These are phyloP conservation scores for Ophiodon elongatus DNA, from an alignment of 2,113 vertebrate species.

Conservation along the genomic window DNA sequence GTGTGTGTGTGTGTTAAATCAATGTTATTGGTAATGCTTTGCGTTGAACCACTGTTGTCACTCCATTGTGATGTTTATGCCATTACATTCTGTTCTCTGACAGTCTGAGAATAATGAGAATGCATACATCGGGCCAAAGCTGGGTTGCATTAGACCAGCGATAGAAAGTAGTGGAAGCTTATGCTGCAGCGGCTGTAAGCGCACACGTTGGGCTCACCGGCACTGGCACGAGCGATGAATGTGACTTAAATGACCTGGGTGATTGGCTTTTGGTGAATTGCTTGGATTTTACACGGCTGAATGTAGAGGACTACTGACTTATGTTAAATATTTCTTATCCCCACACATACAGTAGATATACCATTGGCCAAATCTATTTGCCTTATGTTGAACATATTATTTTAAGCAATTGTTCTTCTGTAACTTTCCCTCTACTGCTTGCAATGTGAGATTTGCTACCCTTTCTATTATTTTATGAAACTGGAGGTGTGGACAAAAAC, in stretches of 20 bases:
- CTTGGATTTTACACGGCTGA: slow-evolving; percentile 35
- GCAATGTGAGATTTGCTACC: slow-evolving; percentile 8
- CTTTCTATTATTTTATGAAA: slow-evolving; percentile 27
- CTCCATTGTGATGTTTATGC: slow-evolving; percentile 34
- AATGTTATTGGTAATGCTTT: slow-evolving; percentile 31
- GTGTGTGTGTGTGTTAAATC: slow-evolving; percentile 11
- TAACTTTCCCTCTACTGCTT: slow-evolving; percentile 14
- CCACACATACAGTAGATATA: slow-evolving; percentile 8
- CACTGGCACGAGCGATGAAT: not conserved
- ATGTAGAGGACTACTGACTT: slow-evolving; percentile 40
- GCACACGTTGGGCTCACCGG: not conserved
- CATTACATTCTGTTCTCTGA: slow-evolving; percentile 43
- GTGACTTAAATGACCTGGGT: slow-evolving; percentile 1
- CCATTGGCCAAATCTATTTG: slow-evolving; percentile 38
- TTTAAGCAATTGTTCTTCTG: not conserved
- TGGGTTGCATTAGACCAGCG: not conserved
- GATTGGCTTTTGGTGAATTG: slow-evolving; percentile 33
- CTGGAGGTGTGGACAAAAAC: slow-evolving; percentile 45
- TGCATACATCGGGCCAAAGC: not conserved
- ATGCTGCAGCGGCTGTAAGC: not conserved
- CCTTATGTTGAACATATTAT: slow-evolving; percentile 23
- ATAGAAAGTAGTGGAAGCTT: not conserved
- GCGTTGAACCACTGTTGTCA: slow-evolving; percentile 42
- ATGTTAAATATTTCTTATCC: slow-evolving; percentile 28
- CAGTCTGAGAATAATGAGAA: slow-evolving; percentile 2